These are phyloP conservation scores for Hedya salicella DNA, from an alignment of 2,888 invertebrate genomes.

Conservation along the genomic window DNA sequence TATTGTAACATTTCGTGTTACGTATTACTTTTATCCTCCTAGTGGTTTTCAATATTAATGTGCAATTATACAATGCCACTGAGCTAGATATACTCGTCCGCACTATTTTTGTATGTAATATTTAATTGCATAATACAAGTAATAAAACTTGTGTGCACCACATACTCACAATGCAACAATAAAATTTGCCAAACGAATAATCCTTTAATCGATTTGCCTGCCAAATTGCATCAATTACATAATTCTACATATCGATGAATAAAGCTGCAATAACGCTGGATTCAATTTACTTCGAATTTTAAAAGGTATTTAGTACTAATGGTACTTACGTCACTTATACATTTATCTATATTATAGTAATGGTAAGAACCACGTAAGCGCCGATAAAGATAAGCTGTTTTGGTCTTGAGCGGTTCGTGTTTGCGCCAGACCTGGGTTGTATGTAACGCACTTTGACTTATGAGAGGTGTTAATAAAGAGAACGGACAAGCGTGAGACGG, in stretches of 20 bases:
- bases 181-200: slow-evolving; percentile 30
- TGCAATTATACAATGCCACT: no score
- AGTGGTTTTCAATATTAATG: no score
- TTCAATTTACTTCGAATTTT: slow-evolving; percentile 5
- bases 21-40: no score
- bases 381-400: background rate
- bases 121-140: background rate
- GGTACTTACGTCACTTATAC: background rate
- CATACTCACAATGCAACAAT: slow-evolving; percentile 4
- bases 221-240: slow-evolving; percentile 42
- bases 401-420: background rate
- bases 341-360: background rate
- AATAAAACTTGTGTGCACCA: background rate
- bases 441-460: slow-evolving; percentile 12
- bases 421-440: background rate
- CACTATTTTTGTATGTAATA: no score
- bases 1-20: no score
- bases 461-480: slow-evolving; percentile 19
- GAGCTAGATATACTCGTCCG: no score
- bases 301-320: slow-evolving; percentile 7
- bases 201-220: slow-evolving; percentile 31
- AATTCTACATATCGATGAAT: slow-evolving; percentile 41
- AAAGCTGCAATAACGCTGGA: slow-evolving; percentile 21
- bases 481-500: slow-evolving; percentile 7
- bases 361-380: background rate